Base-by-base conservation (phyloP, 1,140 invertebrate species). In the Drosophila trapezifrons region DNA sequence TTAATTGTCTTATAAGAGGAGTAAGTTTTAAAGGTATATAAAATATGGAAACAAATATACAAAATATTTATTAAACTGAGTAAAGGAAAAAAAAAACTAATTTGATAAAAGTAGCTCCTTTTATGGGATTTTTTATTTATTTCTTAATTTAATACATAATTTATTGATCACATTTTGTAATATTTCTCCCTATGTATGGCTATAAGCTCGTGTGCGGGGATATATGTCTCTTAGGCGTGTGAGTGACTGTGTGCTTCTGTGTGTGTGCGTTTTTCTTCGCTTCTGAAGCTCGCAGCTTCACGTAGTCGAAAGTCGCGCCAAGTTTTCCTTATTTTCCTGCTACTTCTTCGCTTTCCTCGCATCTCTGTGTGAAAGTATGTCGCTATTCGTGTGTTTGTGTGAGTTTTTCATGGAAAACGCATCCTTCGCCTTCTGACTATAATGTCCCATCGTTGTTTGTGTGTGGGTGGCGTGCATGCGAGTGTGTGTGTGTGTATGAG, bases 371-470 rank as follows among this genome's bases (percentile, higher is more conserved):
- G 42, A 66, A 76, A 80, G 72, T 80, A 64, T 84, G 81, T 83
- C 80, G 80, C 60, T 83, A 7, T 67, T 27, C 62, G 25, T 62
- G 65, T 52, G 42, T 66, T 42, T 69, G 22, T 59, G 47, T 55
- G 67, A 54, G 70, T 81, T 59, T 77, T 89, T 58, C 76, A 89
- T 87, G 79, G 83, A 59, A 85, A 87, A 83, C 79, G 83, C 82
- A 86, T 86, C 82, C 78, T 82, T 87, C 76, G 82, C 83, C 59
- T 54, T 56, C 51, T 83, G 79, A 52, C 75, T 83, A 80, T 85
- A 85, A 80, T 78, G 64, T 67, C 74, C 69, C 64, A 15, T 51
- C 22, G 29, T 69, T 49, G 47, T 62, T 62, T 57, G 63, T 62
- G 76, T 20, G 52, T 79, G 43, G 17, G 64, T 71, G 54, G 7